Conservation (phyloP, 2,113 vertebrate genomes). For the Xyliphius kryptos region DNA sequence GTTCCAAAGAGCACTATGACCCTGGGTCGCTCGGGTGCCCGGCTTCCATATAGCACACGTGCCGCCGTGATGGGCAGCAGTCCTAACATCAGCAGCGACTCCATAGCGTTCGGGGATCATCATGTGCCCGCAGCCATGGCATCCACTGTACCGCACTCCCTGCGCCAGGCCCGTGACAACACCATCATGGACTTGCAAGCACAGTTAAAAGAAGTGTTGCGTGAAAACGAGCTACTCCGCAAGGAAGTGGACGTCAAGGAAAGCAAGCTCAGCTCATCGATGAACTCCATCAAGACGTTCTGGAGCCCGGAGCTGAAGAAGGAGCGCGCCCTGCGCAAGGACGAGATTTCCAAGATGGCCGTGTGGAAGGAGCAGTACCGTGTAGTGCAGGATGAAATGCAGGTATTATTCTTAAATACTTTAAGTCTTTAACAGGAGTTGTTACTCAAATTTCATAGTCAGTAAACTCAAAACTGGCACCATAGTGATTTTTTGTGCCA, state of each 20-base stretch:
- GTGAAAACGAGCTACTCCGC: constrained; percentile 87
- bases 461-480: too few species aligned
- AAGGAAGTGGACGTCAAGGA: constrained; percentile 93
- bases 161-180: constrained; percentile 86
- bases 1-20: constrained; percentile 93
- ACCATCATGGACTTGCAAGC: constrained; percentile 92
- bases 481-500: too few species aligned
- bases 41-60: constrained; percentile 81
- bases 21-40: constrained; percentile 79
- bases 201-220: constrained; percentile 85
- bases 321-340: constrained; percentile 87
- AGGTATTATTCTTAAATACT: too few species aligned
- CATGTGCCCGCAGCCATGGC: constrained; percentile 78
- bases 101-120: constrained; percentile 88
- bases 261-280: constrained; percentile 93
- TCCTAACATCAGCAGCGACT: constrained; percentile 86
- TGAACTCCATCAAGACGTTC: constrained; percentile 99
- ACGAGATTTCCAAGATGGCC: constrained; percentile 89
- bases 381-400: constrained; percentile 89
- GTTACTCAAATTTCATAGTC: too few species aligned
- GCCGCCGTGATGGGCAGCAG: constrained; percentile 87
- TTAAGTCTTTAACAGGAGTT: too few species aligned
- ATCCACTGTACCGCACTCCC: constrained; percentile 89
- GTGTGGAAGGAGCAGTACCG: too few species aligned
- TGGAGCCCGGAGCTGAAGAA: too few species aligned